Conservation (phyloP, 2,113 vertebrate species). For the Hemichromis elongatus region DNA sequence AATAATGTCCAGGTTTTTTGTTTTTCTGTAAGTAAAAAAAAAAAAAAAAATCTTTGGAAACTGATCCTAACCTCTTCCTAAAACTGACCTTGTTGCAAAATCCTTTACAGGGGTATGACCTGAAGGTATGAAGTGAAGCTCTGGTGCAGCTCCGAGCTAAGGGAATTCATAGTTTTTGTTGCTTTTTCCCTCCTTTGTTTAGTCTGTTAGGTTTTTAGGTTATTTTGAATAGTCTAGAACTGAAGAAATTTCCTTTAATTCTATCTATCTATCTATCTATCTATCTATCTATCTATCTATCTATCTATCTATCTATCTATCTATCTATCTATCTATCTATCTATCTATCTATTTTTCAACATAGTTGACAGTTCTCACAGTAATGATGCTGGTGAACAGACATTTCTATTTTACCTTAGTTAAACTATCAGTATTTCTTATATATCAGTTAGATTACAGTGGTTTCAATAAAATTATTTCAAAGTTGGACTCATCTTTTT, state of each 20-base stretch:
- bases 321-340: neutral
- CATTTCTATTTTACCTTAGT: neutral
- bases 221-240: neutral
- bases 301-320: neutral
- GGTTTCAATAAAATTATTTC: neutral
- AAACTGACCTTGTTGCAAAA: neutral
- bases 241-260: neutral
- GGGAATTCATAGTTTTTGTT: neutral
- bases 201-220: neutral
- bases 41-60: neutral
- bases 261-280: neutral
- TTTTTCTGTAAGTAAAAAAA: neutral
- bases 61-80: neutral
- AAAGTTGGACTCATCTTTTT: neutral
- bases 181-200: neutral
- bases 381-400: neutral
- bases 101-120: neutral
- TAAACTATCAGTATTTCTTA: neutral
- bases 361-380: neutral
- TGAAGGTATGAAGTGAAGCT: neutral
- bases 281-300: neutral
- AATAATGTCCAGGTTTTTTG: neutral
- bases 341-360: neutral
- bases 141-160: neutral
- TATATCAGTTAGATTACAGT: neutral